These are phyloP conservation scores for Laterallus jamaicensis DNA, from an alignment of 2,113 vertebrate genomes.

Conservation along the genomic window DNA sequence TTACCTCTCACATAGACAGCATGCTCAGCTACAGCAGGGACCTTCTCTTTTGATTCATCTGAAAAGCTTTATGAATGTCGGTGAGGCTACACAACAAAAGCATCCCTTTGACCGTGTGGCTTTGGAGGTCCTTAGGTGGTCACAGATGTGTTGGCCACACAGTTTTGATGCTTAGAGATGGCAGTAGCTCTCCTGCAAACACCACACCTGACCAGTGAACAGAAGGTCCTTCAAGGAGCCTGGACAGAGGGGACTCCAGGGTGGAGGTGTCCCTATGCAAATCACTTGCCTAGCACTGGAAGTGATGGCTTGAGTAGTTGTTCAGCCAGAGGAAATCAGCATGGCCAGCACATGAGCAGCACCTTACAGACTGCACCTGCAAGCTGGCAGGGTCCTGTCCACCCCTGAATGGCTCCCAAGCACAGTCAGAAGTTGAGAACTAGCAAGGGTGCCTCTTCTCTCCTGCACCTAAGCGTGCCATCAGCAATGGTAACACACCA, in stretches of 20 bases:
- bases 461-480: neutral
- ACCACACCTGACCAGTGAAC: rapidly evolving
- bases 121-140: neutral
- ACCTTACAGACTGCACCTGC: neutral
- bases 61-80: rapidly evolving
- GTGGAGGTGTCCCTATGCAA: neutral
- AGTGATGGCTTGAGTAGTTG: neutral
- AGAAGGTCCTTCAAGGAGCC: neutral
- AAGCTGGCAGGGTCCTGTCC: neutral
- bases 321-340: neutral
- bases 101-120: rapidly evolving
- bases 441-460: neutral
- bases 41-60: conserved; percentile 1
- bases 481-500: neutral
- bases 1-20: neutral
- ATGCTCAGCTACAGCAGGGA: neutral
- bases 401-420: neutral
- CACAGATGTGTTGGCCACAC: rapidly evolving
- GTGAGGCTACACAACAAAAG: neutral
- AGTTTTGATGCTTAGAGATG: neutral
- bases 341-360: neutral
- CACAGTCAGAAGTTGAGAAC: neutral
- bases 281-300: neutral
- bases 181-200: neutral
- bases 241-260: neutral